Evolutionary conservation across 2,888 invertebrate genomes (phyloP).

Genomic region (Acanthopleura granulata): DNA sequence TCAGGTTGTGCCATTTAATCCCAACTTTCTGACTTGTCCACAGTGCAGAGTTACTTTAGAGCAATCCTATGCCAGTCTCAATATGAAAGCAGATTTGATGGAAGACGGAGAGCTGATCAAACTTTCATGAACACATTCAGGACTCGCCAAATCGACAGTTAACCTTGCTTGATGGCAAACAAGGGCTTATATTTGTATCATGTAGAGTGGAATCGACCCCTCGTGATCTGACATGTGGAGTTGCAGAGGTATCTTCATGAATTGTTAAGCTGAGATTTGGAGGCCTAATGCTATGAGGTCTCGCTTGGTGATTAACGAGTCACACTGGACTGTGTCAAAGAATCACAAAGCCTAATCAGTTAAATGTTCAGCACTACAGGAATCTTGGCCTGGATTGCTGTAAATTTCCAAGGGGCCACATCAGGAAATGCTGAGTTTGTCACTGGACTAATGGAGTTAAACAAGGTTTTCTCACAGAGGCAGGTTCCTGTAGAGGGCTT

Average conservation of each 20-base stretch:
- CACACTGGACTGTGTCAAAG: no score
- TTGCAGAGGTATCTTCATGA: not conserved
- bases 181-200: constrained; percentile 16
- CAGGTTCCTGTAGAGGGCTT: no score
- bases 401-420: no score
- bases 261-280: not conserved
- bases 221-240: not conserved
- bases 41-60: not conserved
- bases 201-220: not conserved
- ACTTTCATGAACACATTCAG: constrained; percentile 2
- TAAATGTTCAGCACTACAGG: no score
- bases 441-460: no score
- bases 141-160: not conserved
- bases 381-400: no score
- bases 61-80: not conserved
- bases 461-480: no score
- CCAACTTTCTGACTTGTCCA: no score
- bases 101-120: not conserved
- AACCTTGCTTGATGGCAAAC: constrained; percentile 9
- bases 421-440: no score
- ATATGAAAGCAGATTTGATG: constrained; percentile 11
- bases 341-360: no score
- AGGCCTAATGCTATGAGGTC: not conserved
- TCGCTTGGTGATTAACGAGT: no score
- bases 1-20: constrained; percentile 3